Conservation (phyloP, 2,888 invertebrate species). For the Archaeoteleia sp. region DNA sequence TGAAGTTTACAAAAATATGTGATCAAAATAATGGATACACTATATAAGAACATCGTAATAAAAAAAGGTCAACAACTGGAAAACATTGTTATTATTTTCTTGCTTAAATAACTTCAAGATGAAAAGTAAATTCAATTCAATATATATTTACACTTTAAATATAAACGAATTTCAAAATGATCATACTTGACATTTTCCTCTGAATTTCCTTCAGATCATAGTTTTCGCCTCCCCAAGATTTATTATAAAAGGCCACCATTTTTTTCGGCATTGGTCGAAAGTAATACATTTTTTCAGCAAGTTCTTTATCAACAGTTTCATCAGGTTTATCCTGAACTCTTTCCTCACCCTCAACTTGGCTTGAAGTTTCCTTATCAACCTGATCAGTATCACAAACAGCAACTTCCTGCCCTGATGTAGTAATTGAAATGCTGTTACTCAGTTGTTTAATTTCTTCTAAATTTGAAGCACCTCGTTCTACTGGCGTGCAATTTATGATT, state of each 20-base stretch:
- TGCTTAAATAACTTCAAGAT: background rate
- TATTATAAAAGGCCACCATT: slow-evolving; percentile 81
- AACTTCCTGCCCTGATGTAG: no score
- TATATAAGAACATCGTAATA: no score
- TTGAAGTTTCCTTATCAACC: slow-evolving; percentile 9
- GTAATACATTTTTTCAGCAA: no score
- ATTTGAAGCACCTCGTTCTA: slow-evolving; percentile 56
- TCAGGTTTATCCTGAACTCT: background rate
- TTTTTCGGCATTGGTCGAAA: slow-evolving; percentile 70
- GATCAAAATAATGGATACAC: no score
- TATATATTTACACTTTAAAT: no score
- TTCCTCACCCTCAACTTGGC: background rate
- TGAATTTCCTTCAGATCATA: slow-evolving; percentile 79
- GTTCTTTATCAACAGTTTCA: slow-evolving; percentile 15
- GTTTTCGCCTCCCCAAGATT: slow-evolving; percentile 81
- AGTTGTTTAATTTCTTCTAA: slow-evolving; percentile 60
- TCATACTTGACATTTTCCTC: slow-evolving; percentile 81
- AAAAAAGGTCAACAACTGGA: no score
- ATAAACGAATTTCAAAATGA: no score
- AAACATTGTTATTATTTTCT: no score
- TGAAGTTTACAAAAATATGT: no score
- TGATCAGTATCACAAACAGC: background rate
- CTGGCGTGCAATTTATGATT: slow-evolving; percentile 61
- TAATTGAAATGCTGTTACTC: no score
- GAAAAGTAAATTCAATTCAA: slow-evolving; percentile 6